Evolutionary conservation across 2,888 invertebrate species (phyloP).

Genomic region (Orchesellides sinensis): DNA sequence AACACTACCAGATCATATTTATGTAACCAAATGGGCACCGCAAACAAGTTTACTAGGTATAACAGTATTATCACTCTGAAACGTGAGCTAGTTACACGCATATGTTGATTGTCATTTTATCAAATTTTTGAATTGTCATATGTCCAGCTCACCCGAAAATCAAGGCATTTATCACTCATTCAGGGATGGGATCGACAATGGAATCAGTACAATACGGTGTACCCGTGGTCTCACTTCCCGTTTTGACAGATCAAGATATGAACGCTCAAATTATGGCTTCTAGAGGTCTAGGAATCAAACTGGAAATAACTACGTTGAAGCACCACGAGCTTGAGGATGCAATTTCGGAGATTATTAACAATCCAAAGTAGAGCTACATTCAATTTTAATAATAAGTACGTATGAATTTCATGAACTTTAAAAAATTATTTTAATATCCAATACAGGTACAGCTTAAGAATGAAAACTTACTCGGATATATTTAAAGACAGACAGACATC

Average conservation of each 20-base stretch:
- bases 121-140: too few species aligned
- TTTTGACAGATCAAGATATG: constrained; percentile 67
- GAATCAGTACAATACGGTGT: constrained; percentile 61
- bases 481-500: constrained; percentile 12
- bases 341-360: constrained; percentile 2
- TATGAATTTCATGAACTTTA: not conserved
- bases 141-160: constrained; percentile 63
- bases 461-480: constrained; percentile 1
- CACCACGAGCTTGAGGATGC: constrained; percentile 33
- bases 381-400: too few species aligned
- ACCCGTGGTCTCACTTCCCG: constrained; percentile 52
- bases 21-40: constrained; percentile 26
- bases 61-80: too few species aligned
- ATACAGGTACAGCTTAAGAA: constrained; percentile 13
- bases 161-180: constrained; percentile 64
- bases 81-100: not conserved
- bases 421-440: not conserved
- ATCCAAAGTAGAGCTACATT: too few species aligned
- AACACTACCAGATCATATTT: not conserved
- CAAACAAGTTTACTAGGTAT: constrained; percentile 27
- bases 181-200: constrained; percentile 60
- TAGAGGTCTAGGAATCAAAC: constrained; percentile 45
- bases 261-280: constrained; percentile 55
- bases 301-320: constrained; percentile 57
- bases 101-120: not conserved